Conservation (phyloP, 2,797 vertebrate genomes). For the Poecilia gillii region DNA sequence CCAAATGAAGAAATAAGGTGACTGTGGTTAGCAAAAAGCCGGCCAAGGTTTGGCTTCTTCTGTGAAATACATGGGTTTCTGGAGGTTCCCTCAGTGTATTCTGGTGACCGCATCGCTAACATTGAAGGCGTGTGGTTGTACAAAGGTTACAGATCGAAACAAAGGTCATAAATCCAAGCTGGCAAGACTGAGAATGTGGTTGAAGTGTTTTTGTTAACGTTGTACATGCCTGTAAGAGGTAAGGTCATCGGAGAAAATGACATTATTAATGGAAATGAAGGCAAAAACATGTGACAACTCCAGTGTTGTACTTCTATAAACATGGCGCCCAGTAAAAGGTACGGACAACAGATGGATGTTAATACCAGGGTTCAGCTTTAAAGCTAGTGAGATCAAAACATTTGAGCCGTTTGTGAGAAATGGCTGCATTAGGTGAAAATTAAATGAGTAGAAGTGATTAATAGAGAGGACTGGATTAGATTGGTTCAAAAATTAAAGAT, state of each 20-base stretch:
- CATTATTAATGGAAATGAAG: background rate
- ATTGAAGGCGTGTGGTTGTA: conserved; percentile 20
- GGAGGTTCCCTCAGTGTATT: conserved; percentile 24
- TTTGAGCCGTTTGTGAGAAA: background rate
- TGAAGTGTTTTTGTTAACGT: conserved; percentile 17
- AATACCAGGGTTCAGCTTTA: background rate
- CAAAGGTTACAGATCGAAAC: conserved; percentile 16
- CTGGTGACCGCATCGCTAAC: conserved; percentile 18
- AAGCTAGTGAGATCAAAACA: background rate
- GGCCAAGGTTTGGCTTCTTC: conserved; percentile 40
- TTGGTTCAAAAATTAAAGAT: background rate
- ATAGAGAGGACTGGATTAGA: background rate
- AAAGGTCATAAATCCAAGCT: conserved; percentile 34
- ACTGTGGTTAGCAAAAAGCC: conserved; percentile 27
- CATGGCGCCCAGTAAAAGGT: background rate
- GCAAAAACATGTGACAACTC: accelerated
- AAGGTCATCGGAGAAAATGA: background rate
- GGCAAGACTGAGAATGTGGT: conserved; percentile 26
- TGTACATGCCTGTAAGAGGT: conserved; percentile 7
- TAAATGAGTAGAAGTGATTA: background rate
- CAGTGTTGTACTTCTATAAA: background rate
- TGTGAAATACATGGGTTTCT: conserved; percentile 45
- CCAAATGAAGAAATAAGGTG: conserved; percentile 39
- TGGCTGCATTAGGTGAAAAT: background rate
- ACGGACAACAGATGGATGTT: background rate